phyloP scores from a whole-genome alignment of 1,140 invertebrate genomes.

The Wasmannia auropunctata region DNA sequence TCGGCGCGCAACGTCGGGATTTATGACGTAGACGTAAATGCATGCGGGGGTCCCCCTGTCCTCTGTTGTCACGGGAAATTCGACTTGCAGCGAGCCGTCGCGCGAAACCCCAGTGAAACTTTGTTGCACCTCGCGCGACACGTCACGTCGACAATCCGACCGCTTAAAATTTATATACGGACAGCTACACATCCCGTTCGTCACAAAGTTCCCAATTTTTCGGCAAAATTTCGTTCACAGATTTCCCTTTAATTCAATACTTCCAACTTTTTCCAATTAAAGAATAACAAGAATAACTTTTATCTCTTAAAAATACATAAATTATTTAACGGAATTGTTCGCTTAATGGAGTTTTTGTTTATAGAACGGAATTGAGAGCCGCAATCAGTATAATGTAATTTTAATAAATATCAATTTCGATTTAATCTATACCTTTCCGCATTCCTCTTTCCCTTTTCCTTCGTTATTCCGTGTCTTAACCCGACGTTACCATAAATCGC shows the following conservation, averaged over 20 bases:
- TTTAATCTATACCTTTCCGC: slow-evolving; percentile 21
- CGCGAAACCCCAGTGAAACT: slow-evolving; percentile 16
- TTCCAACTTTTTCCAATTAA: not conserved
- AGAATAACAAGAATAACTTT: not conserved
- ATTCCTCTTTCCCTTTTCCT: not conserved
- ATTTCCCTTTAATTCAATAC: not conserved
- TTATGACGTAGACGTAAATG: slow-evolving; percentile 46
- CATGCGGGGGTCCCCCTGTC: not conserved
- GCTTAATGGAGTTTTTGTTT: not conserved
- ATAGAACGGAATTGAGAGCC: not conserved
- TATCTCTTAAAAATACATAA: not conserved
- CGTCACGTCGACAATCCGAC: slow-evolving; percentile 7
- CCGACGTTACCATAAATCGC: not conserved
- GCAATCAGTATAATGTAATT: not conserved
- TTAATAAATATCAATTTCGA: slow-evolving; percentile 2
- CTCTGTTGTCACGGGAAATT: slow-evolving; percentile 26
- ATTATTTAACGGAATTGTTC: not conserved
- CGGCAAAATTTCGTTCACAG: not conserved
- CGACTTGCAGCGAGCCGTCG: slow-evolving; percentile 20
- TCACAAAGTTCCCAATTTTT: not conserved
- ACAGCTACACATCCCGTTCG: not conserved
- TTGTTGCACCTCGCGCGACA: not conserved
- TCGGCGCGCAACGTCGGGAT: slow-evolving; percentile 5
- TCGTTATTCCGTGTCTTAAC: not conserved
- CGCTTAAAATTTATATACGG: slow-evolving; percentile 37